phyloP scores from a whole-genome alignment of 2,888 invertebrate species.

The Nephrotoma flavescens region DNA sequence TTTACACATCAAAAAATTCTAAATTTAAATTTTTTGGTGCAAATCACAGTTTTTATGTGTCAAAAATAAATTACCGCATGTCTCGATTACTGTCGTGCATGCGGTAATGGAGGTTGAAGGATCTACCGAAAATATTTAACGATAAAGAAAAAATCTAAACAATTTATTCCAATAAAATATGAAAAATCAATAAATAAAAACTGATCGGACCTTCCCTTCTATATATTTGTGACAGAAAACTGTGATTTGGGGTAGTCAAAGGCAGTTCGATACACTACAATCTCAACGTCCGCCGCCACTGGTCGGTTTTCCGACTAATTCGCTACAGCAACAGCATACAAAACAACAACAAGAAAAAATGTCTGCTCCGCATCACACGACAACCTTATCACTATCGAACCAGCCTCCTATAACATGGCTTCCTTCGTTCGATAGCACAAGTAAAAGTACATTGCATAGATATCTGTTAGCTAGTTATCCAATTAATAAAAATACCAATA shows the following conservation, averaged over 20 bases:
- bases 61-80: conserved; percentile 5
- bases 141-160: conserved; percentile 6
- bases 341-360: conserved; percentile 11
- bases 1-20: neutral
- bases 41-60: conserved; percentile 1
- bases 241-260: conserved; percentile 19
- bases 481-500: neutral
- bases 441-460: conserved; percentile 13
- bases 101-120: conserved; percentile 11
- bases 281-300: conserved; percentile 8
- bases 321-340: conserved; percentile 9
- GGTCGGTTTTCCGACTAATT: neutral
- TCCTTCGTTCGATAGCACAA: conserved; percentile 11
- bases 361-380: conserved; percentile 5
- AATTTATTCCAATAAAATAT: conserved; percentile 3
- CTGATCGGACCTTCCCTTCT: conserved; percentile 11
- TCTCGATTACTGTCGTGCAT: neutral
- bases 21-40: neutral
- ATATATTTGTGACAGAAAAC: conserved; percentile 17
- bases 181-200: conserved; percentile 7
- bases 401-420: conserved; percentile 15
- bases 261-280: conserved; percentile 7
- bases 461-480: conserved; percentile 9
- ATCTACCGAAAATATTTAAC: conserved; percentile 27
- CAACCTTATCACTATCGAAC: conserved; percentile 14